phyloP scores from a whole-genome alignment of 2,888 invertebrate genomes.

The Acholoe squamosa region DNA sequence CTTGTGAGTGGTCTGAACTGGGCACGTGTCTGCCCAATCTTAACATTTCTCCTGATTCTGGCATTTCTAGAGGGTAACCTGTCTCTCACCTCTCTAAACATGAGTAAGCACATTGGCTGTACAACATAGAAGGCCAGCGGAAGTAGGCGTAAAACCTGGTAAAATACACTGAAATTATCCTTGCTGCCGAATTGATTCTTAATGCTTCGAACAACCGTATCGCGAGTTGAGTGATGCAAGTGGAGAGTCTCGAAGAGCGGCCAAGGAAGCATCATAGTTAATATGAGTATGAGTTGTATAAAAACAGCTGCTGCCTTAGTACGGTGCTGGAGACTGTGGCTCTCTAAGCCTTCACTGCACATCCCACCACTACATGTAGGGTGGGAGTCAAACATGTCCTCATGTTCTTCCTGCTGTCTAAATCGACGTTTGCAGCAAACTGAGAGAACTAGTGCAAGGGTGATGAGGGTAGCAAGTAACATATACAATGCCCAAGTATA shows the following conservation, averaged over 20 bases:
- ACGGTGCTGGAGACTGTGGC: neutral
- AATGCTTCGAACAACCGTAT: neutral
- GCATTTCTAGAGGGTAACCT: neutral
- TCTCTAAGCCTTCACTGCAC: neutral
- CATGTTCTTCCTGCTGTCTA: neutral
- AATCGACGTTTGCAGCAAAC: conserved; percentile 16
- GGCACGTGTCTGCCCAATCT: conserved; percentile 21
- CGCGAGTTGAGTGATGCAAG: neutral
- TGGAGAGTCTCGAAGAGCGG: conserved; percentile 50
- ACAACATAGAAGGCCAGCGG: conserved; percentile 15
- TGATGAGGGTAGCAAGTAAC: neutral
- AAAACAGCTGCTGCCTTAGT: conserved; percentile 2
- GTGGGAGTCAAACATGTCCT: conserved; percentile 47
- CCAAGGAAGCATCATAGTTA: conserved; percentile 41
- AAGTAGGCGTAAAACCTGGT: neutral
- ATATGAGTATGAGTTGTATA: neutral
- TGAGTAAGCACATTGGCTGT: conserved; percentile 16
- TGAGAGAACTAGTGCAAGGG: neutral
- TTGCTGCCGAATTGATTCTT: neutral
- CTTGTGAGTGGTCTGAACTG: conserved; percentile 43
- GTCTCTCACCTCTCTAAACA: conserved; percentile 37
- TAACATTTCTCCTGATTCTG: neutral
- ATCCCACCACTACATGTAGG: neutral
- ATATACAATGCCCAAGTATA: conserved; percentile 57
- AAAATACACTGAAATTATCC: neutral